phyloP scores from a whole-genome alignment of 92 coral and sea anemone genomes.

The Phymanthus crucifer region DNA sequence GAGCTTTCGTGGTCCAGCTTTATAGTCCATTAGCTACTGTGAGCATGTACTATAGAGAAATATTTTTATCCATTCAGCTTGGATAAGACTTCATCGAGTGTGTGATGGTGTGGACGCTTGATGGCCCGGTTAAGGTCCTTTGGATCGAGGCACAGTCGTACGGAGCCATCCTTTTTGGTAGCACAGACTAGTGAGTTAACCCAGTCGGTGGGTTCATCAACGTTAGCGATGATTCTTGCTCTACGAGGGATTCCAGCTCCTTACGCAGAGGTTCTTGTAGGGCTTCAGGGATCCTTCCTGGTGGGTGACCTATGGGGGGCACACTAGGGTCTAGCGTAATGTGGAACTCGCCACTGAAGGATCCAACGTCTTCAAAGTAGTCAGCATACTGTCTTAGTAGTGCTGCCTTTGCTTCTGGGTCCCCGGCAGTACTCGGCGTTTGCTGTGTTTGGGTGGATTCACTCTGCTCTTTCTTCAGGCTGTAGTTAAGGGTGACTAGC shows the following conservation, averaged over 20 bases:
- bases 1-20: conserved; percentile 48
- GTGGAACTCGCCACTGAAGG: conserved; percentile 55
- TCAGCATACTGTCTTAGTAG: conserved; percentile 49
- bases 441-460: neutral
- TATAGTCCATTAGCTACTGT: conserved; percentile 62
- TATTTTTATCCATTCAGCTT: conserved; percentile 50
- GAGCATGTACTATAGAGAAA: conserved; percentile 53
- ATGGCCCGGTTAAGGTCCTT: conserved; percentile 54
- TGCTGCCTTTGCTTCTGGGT: conserved; percentile 52
- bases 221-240: conserved; percentile 51
- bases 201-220: conserved; percentile 53
- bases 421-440: conserved; percentile 18
- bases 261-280: conserved; percentile 64
- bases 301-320: conserved; percentile 50
- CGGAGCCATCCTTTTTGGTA: conserved; percentile 42
- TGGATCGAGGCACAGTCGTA: conserved; percentile 55
- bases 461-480: conserved; percentile 20
- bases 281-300: conserved; percentile 54
- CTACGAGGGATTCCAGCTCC: conserved; percentile 57
- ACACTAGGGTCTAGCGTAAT: conserved; percentile 52
- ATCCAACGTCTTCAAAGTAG: conserved; percentile 55
- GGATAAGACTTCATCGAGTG: conserved; percentile 36
- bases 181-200: conserved; percentile 49
- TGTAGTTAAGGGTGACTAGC: conserved; percentile 55
- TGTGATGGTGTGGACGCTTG: conserved; percentile 50